These are phyloP conservation scores for Gephyroberyx darwinii DNA, from an alignment of 2,797 vertebrate species.

Conservation along the genomic window DNA sequence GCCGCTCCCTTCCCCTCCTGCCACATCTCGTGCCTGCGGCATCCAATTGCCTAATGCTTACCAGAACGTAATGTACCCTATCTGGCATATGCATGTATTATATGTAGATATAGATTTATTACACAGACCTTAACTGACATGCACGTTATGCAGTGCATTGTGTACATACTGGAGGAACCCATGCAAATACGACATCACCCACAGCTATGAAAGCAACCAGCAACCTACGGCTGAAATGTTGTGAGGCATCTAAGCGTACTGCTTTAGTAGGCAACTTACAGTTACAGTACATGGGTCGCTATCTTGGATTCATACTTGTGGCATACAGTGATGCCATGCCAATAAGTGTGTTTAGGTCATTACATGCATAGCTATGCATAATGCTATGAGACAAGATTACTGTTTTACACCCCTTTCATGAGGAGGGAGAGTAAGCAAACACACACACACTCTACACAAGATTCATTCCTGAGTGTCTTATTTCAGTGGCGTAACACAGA, in stretches of 20 bases:
- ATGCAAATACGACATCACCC: constrained; percentile 35
- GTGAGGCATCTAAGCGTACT: constrained; percentile 32
- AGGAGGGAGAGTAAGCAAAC: constrained; percentile 10
- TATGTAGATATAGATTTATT: constrained; percentile 35
- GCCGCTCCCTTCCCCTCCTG: constrained; percentile 16
- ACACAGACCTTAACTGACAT: constrained; percentile 33
- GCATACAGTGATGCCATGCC: constrained; percentile 13
- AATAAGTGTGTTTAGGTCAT: constrained; percentile 6
- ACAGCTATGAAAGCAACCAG: constrained; percentile 24
- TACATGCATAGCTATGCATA: constrained; percentile 45
- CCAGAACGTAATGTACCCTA: constrained; percentile 38
- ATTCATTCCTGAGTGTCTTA: constrained; percentile 26
- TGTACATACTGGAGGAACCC: constrained; percentile 31
- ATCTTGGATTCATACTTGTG: constrained; percentile 16
- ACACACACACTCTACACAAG: not conserved
- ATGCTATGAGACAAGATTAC: constrained; percentile 25
- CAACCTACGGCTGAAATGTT: constrained; percentile 19
- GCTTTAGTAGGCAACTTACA: constrained; percentile 29
- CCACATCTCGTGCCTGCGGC: constrained; percentile 58
- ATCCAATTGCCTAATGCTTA: constrained; percentile 47
- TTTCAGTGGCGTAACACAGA: constrained; percentile 10
- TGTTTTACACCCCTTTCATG: constrained; percentile 1
- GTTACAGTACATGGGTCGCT: constrained; percentile 34
- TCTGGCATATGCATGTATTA: constrained; percentile 7
- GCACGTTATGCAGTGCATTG: constrained; percentile 29